A percentile compares a stretch with the other conserved stretches of the same genome.
These are phyloP conservation scores for Tyrannus savana DNA, from an alignment of 2,113 vertebrate species.

Conservation along the genomic window DNA sequence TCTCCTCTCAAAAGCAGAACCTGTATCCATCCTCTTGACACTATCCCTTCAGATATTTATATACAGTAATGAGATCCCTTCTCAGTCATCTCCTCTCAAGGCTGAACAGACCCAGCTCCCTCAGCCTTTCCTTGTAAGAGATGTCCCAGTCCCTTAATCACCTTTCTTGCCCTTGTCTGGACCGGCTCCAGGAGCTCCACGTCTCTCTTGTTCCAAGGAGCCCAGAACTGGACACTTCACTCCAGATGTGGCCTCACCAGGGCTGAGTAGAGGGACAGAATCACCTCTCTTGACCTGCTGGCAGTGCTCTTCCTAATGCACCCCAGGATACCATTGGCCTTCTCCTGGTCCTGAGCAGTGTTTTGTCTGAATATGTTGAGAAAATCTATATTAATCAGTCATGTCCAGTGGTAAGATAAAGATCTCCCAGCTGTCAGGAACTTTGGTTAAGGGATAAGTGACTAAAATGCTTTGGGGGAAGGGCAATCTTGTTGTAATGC, in stretches of 20 bases:
- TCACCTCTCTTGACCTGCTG: neutral
- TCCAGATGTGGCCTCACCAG: neutral
- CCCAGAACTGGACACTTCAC: neutral
- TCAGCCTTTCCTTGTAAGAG: neutral
- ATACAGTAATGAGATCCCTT: neutral
- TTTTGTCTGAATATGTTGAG: neutral
- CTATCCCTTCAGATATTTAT: neutral
- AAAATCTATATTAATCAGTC: neutral
- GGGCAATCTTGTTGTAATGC: neutral
- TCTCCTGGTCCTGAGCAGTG: neutral
- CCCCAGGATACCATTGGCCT: rapidly evolving
- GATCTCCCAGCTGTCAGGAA: neutral
- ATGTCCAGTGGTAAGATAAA: neutral
- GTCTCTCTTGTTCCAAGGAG: neutral
- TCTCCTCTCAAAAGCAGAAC: too few species aligned
- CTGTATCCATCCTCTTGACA: neutral
- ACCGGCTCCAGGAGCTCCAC: rapidly evolving
- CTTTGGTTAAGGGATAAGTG: neutral
- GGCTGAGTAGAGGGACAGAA: neutral
- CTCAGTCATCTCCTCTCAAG: rapidly evolving
- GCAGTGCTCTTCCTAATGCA: rapidly evolving
- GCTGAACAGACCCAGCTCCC: neutral
- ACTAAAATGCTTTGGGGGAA: neutral
- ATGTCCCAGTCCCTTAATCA: neutral
- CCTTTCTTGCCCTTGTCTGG: neutral